Evolutionary conservation across 2,113 vertebrate genomes (phyloP).

Genomic region (Morone chrysops): DNA sequence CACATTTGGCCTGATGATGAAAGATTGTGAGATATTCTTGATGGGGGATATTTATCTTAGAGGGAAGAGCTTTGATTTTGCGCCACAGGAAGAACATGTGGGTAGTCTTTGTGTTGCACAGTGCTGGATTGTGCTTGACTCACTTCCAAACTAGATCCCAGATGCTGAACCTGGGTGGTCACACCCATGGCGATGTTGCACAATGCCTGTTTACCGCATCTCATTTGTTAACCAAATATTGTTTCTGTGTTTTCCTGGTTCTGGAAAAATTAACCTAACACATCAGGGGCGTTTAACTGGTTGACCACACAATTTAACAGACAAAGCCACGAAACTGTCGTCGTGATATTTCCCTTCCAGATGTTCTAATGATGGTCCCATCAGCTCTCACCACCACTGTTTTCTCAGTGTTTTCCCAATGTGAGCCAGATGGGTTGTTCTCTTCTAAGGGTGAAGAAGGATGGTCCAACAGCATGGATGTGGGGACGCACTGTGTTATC

Average conservation of each 20-base stretch:
- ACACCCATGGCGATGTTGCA: constrained; percentile 42
- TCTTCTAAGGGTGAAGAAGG: background rate
- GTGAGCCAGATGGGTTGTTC: constrained; percentile 39
- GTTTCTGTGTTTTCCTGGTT: constrained; percentile 23
- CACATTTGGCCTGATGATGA: constrained; percentile 42
- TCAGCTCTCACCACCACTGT: constrained; percentile 44
- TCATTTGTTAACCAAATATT: constrained; percentile 29
- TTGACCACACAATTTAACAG: constrained; percentile 23
- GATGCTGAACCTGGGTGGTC: constrained; percentile 65
- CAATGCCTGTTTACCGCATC: constrained; percentile 30
- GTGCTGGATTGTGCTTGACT: constrained; percentile 38
- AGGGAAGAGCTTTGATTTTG: constrained; percentile 50
- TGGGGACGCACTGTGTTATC: background rate
- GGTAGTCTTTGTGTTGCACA: constrained; percentile 41
- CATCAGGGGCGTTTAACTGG: constrained; percentile 15
- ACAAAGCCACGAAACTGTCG: constrained; percentile 27
- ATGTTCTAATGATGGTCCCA: constrained; percentile 41
- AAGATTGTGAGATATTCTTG: constrained; percentile 47
- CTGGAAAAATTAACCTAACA: background rate
- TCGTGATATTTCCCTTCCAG: constrained; percentile 42
- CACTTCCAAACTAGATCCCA: constrained; percentile 47
- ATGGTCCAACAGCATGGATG: background rate
- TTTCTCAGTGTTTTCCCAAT: constrained; percentile 42
- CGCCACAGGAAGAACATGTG: constrained; percentile 54
- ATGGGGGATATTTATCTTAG: constrained; percentile 48